Conservation (phyloP, 2,888 invertebrate genomes). For the Deilephila elpenor region DNA sequence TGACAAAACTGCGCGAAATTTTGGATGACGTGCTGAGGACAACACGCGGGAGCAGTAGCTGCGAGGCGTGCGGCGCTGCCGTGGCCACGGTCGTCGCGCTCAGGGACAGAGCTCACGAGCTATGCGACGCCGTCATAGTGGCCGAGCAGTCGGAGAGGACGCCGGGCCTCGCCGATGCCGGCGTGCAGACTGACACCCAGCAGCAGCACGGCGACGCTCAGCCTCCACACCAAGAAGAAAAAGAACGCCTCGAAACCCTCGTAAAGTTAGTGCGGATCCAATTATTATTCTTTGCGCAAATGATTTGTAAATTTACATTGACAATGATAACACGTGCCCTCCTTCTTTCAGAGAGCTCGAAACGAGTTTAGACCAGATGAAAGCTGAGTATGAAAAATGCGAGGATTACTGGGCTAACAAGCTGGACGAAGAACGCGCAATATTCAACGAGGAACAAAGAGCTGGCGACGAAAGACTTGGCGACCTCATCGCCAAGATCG, state of each 20-base stretch:
- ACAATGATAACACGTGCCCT: constrained; percentile 44
- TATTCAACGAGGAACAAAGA: constrained; percentile 90
- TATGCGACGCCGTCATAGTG: constrained; percentile 33
- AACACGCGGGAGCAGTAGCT: constrained; percentile 26
- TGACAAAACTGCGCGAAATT: constrained; percentile 41
- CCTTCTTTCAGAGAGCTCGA: constrained; percentile 86
- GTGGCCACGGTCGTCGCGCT: constrained; percentile 10
- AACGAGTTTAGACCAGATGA: constrained; percentile 89
- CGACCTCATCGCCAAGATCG: constrained; percentile 89
- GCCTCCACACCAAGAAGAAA: constrained; percentile 58
- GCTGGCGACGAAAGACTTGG: constrained; percentile 90
- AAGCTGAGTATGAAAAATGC: constrained; percentile 91
- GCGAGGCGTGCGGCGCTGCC: constrained; percentile 31
- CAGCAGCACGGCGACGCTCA: constrained; percentile 16
- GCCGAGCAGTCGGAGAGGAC: constrained; percentile 20
- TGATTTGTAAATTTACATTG: no score
- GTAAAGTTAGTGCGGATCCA: constrained; percentile 57
- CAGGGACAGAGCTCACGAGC: constrained; percentile 39
- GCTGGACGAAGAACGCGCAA: constrained; percentile 90
- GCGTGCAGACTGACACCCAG: not conserved
- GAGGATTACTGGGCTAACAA: constrained; percentile 95
- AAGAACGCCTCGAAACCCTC: constrained; percentile 57
- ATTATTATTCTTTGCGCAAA: no score
- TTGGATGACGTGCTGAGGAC: constrained; percentile 36
- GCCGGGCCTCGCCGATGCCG: constrained; percentile 20